Evolutionary conservation across 35 echinoderm and acorn worm species (phyloP).

Genomic region (Ptychodera flava): DNA sequence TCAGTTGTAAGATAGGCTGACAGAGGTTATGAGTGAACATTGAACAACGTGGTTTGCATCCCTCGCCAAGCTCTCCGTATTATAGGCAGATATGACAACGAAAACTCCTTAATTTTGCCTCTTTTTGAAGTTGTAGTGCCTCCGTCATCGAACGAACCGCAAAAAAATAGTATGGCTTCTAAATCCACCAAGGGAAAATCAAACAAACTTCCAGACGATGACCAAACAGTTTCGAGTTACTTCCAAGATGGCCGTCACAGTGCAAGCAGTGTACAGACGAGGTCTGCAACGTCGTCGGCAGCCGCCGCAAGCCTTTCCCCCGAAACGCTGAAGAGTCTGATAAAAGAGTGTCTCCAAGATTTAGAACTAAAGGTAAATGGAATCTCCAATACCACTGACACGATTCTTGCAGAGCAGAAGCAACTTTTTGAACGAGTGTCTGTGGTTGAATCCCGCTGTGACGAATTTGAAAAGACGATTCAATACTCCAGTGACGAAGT

Average conservation of each 20-base stretch:
- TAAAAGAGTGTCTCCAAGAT: not conserved
- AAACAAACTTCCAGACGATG: not conserved
- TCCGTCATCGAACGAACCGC: not conserved
- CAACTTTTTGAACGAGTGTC: not conserved
- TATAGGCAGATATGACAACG: not conserved
- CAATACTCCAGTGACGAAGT: not conserved
- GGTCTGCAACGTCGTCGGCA: not conserved
- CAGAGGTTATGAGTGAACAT: not conserved
- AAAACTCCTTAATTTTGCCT: not conserved
- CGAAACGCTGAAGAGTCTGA: not conserved
- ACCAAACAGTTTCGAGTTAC: not conserved
- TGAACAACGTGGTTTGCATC: not conserved
- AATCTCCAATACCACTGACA: not conserved
- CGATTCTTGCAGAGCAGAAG: not conserved
- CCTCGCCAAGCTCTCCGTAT: not conserved
- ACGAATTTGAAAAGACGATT: not conserved
- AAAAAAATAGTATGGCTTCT: not conserved
- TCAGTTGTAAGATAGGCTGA: no score
- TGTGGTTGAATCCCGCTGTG: not conserved
- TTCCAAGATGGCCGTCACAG: not conserved
- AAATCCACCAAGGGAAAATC: not conserved
- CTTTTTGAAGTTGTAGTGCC: not conserved
- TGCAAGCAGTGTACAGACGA: not conserved
- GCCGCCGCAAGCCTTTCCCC: not conserved
- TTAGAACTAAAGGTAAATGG: not conserved